These are phyloP conservation scores for Mormoops blainvillei DNA, from an alignment of 2,113 vertebrate species.

Conservation along the genomic window DNA sequence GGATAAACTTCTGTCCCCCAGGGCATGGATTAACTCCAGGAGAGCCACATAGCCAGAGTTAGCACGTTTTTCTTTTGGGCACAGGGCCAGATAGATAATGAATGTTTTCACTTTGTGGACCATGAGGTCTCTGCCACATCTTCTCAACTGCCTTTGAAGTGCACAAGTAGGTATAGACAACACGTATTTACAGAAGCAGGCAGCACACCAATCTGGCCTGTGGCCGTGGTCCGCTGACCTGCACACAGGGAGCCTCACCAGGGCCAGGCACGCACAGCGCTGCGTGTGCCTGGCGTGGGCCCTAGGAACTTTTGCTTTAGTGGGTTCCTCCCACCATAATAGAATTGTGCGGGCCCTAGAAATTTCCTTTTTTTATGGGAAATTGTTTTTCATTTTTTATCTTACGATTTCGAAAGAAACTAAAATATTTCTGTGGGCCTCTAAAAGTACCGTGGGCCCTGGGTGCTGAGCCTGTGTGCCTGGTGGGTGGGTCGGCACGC, in stretches of 20 bases:
- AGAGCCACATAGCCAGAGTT: fast-evolving
- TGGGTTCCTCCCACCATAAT: not conserved
- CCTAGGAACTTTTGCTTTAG: not conserved
- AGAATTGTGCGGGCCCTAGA: not conserved
- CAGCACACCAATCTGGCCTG: too few species aligned
- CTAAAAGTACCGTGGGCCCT: not conserved
- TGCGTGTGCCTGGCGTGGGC: fast-evolving
- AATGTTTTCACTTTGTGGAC: too few species aligned
- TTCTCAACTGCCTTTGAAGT: not conserved
- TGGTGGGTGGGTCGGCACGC: too few species aligned
- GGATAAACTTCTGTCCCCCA: not conserved
- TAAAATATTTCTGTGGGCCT: not conserved
- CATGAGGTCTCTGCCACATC: not conserved
- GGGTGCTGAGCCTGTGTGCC: not conserved
- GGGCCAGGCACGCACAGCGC: not conserved
- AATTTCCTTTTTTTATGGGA: not conserved
- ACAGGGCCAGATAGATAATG: not conserved
- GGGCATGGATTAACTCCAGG: not conserved
- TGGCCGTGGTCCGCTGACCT: not conserved
- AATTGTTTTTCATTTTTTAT: not conserved
- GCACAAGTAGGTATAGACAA: not conserved
- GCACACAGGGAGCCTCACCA: fast-evolving
- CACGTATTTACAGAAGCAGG: not conserved
- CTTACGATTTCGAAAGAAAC: not conserved
- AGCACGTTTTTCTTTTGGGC: not conserved